phyloP scores from a whole-genome alignment of 2,797 vertebrate genomes.

The Syngnathus rostellatus region DNA sequence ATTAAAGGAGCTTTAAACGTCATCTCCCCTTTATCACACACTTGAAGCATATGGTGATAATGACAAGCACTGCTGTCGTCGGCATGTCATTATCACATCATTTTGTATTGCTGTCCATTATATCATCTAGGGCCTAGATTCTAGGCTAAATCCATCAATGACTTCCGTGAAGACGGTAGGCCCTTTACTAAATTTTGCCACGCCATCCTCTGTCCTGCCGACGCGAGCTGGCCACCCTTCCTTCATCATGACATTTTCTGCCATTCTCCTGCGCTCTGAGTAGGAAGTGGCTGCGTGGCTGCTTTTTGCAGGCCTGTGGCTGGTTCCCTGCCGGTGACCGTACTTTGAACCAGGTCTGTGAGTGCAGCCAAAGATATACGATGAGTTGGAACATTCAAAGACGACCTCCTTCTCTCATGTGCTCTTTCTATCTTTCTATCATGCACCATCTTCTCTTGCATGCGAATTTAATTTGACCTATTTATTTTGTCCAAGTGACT shows the following conservation, averaged over 20 bases:
- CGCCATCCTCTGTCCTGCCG: too few relatives aligned
- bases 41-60: not conserved
- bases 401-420: slow-evolving; percentile 21
- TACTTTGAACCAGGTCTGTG: slow-evolving; percentile 74
- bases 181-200: too few relatives aligned
- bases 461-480: slow-evolving; percentile 1
- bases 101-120: not conserved
- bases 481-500: not conserved
- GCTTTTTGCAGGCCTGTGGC: slow-evolving; percentile 49
- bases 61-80: not conserved
- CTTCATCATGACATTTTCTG: slow-evolving; percentile 45
- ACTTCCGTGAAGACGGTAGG: not conserved
- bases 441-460: slow-evolving; percentile 7
- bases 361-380: slow-evolving; percentile 68
- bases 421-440: slow-evolving; percentile 24
- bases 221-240: too few relatives aligned
- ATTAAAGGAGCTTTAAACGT: not conserved
- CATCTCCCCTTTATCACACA: not conserved
- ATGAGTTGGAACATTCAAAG: slow-evolving; percentile 34
- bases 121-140: too few relatives aligned
- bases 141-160: not conserved
- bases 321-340: slow-evolving; percentile 73
- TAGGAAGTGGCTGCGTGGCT: slow-evolving; percentile 52
- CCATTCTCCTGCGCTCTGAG: slow-evolving; percentile 39
- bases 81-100: not conserved